Base-by-base conservation (phyloP, 1,140 invertebrate species). In the Drosophila paulistorum region DNA sequence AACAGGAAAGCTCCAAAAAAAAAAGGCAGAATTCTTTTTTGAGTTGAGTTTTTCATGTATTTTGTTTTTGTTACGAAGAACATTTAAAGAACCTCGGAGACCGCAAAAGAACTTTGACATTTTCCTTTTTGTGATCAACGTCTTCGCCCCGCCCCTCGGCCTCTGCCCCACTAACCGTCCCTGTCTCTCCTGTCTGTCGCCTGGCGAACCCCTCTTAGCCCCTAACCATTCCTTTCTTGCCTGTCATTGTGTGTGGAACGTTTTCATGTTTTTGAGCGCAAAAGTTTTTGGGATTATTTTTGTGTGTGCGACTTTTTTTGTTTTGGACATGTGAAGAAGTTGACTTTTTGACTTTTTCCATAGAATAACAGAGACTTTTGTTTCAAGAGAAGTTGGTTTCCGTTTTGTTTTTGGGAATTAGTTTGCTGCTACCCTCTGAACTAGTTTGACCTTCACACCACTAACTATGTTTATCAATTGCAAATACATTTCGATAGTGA, bases 11-110 rank as follows among this genome's bases (percentile, higher is more conserved):
- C 45, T 5, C 35, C 0, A 14, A 39, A 39, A 55, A 37, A 71
- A 48, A 66, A 75, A 30, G 30, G 17, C 30, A 33, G 37, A 62
- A 20, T 62, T 14, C 3, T 62, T 30, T 63, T 42, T 33, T 13
- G 41, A 26, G 41, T 33, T 13, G 41, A 26, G 41, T 41, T 41
- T 14, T 48, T 30, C 41, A 26, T 63, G 41, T 41, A 55, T 65
- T 35, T 66, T 66, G 20, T 59, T 61, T 71, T 79, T 82, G 79
- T 86, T 82, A 79, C 68, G 66, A 42, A 74, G 84, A 89, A 90
- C 84, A 87, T 87, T 87, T 90, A 80, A 89, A 80, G 84, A 89
- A 87, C 84, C 80, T 87, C 84, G 77, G 74, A 89, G 84, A 90
- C 81, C 81, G 80, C 77, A 89, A 79, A 75, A 89, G 77, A 81